Evolutionary conservation across 2,888 invertebrate genomes (phyloP), one percentile per base, ranked within the genome.

Genomic region (Plagiodera versicolora): DNA sequence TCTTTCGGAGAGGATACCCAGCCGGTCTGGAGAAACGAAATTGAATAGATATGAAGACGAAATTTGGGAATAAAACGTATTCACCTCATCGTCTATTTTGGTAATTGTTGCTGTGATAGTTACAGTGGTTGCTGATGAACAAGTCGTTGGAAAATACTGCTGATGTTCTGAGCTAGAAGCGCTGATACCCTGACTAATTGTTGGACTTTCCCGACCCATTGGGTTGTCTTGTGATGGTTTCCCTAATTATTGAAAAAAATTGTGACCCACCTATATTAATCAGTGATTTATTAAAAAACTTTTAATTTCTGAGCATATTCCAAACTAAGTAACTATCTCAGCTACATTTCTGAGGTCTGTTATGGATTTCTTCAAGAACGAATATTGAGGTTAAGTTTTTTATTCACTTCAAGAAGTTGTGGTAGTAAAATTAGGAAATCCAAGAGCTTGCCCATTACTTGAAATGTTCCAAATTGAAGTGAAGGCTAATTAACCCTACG

Each of bases 1-100:
- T 94, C 94, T 78, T 94, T 94, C 3, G 93, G 92, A 9, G 93
- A 93, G 2, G 92, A 91, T 11, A 92, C 85, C 92, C 92, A 92
- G 28, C 83, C 83, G 14, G 85, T 87, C 83, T 91, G 67, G 56
- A 75, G 70, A 65, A 67, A 20, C 64, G 58, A 56, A 56, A 6
- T 14, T 6, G 16, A 6, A 14, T 39, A 5, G 4, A 6, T n/a
- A 2, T 14, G 39, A 39, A n/a, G 20, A 9, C n/a, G 18, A 18
- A 47, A 0, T 10, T 47, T 16, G 3, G 24, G 6, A 24, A 24
- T 50, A 24, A 6, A 24, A 28, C 47, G 44, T 44, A 56, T 11
- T 50, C 77, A 84, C 89, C 65, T 89, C 89, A 57, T 89, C 89
- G 10, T 85, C 84, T 16, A 73, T 72, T 72, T 77, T 78, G 1